Evolutionary conservation across 2,888 invertebrate genomes (phyloP), one percentile per base, ranked within the genome.

Genomic region (Rhagium mordax): DNA sequence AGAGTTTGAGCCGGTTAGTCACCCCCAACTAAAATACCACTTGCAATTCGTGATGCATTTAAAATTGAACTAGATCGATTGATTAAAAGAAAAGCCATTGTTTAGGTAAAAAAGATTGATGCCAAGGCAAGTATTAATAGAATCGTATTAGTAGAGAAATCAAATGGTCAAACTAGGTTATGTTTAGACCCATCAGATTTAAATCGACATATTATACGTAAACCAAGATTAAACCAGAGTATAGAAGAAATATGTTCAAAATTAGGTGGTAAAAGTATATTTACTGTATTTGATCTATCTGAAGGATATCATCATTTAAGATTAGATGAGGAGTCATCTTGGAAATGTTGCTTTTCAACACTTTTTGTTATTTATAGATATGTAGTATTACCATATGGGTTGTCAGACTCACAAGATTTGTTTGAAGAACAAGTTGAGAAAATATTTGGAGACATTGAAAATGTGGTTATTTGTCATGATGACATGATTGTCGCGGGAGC

Each of bases 261-360:
- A 20, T n/a, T 72, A 55, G 53, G 21, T 67, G 55, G 60, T 65
- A 55, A 72, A 72, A 60, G 67, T 20, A 41, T 72, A 41, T 64
- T 70, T 49, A 47, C 47, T n/a, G 70, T 67, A 15, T 72, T 72
- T 61, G 72, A 69, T 64, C 27, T 74, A 10, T 68, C 76, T 7
- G 78, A 78, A 64, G 78, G 76, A 8, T 78, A 76, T 24, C 78
- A 78, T 59, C 78, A 78, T 24, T 41, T 76, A 8, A 51, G 69
- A 41, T 48, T 77, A 18, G 55, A 65, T 29, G 70, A 78, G 8
- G 33, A 67, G 10, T 76, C 74, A 2, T 75, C 77, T 6, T 78
- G 77, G 75, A 78, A 77, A 61, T 78, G 78, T 72, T 78, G 76
- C 61, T 78, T 76, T 65, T 53, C 68, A 0, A 74, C 75, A n/a